Percentiles rank a stretch among this genome's conserved stretches.
phyloP scores from a whole-genome alignment of 2,797 vertebrate species.

The Sternarchorhynchus goeldii region DNA sequence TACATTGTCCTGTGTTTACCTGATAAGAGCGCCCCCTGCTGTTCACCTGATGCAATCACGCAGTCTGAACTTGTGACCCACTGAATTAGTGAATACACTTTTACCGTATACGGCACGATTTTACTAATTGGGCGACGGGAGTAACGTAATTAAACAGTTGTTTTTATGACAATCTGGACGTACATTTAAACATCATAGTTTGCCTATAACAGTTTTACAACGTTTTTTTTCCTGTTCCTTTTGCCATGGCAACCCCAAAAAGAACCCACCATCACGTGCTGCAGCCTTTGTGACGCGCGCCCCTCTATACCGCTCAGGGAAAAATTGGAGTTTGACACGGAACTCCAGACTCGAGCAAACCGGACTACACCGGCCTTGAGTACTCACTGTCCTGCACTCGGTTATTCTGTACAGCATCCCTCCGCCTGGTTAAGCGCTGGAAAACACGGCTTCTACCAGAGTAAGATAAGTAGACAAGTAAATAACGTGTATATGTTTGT shows the following conservation, averaged over 20 bases:
- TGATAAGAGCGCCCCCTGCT: neutral
- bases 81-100: too few relatives aligned
- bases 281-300: neutral
- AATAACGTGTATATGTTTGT: neutral
- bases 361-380: slow-evolving; percentile 62
- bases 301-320: slow-evolving; percentile 40
- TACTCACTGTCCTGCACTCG: neutral
- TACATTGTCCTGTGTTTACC: neutral
- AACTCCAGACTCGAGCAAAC: slow-evolving; percentile 60
- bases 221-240: slow-evolving; percentile 13
- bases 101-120: too few relatives aligned
- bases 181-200: neutral
- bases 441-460: neutral
- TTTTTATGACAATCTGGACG: neutral
- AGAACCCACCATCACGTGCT: slow-evolving; percentile 25
- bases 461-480: slow-evolving; percentile 28
- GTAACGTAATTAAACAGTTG: too few relatives aligned
- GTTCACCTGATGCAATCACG: neutral
- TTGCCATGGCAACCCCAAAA: slow-evolving; percentile 39
- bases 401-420: neutral
- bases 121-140: too few relatives aligned
- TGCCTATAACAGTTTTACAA: neutral
- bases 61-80: neutral
- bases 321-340: slow-evolving; percentile 54
- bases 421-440: neutral